A percentile compares a stretch with the other conserved stretches of the same genome.
These are phyloP conservation scores for Euleptes europaea DNA, from an alignment of 2,113 vertebrate species.

Conservation along the genomic window DNA sequence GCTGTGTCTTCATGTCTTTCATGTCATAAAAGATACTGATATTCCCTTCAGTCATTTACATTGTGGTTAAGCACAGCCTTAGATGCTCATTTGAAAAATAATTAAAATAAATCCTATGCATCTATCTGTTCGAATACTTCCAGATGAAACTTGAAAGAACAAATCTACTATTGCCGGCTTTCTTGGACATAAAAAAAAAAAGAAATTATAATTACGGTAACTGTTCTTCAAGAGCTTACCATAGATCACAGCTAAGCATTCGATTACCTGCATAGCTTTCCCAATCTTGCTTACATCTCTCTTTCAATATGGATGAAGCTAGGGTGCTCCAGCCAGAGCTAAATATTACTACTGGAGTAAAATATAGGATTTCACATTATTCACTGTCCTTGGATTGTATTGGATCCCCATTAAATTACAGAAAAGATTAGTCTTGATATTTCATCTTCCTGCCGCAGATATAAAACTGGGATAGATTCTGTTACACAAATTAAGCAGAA, in stretches of 20 bases:
- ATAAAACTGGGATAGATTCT: conserved; percentile 22
- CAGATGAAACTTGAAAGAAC: background rate
- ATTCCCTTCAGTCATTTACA: conserved; percentile 3
- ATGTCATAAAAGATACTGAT: background rate
- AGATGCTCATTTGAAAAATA: conserved; percentile 17
- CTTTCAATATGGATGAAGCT: conserved; percentile 8
- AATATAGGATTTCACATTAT: conserved; percentile 36
- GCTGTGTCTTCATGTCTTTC: background rate
- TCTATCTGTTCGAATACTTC: background rate
- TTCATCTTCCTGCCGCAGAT: conserved; percentile 15
- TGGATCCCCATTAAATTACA: conserved; percentile 19
- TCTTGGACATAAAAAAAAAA: conserved; percentile 8
- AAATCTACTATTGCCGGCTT: background rate
- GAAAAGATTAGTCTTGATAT: conserved; percentile 22
- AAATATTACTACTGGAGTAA: conserved; percentile 21
- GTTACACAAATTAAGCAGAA: conserved; percentile 26
- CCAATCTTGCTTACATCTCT: conserved; percentile 15
- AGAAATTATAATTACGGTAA: conserved; percentile 12
- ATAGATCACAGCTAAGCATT: conserved; percentile 16
- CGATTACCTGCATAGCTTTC: conserved; percentile 17
- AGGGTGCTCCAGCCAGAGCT: background rate
- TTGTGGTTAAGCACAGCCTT: background rate
- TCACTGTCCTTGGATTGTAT: conserved; percentile 29
- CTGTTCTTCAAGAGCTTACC: background rate
- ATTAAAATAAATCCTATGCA: conserved; percentile 20